These are phyloP conservation scores for Marcusenius ussheri DNA, from an alignment of 2,113 vertebrate genomes.

Conservation along the genomic window DNA sequence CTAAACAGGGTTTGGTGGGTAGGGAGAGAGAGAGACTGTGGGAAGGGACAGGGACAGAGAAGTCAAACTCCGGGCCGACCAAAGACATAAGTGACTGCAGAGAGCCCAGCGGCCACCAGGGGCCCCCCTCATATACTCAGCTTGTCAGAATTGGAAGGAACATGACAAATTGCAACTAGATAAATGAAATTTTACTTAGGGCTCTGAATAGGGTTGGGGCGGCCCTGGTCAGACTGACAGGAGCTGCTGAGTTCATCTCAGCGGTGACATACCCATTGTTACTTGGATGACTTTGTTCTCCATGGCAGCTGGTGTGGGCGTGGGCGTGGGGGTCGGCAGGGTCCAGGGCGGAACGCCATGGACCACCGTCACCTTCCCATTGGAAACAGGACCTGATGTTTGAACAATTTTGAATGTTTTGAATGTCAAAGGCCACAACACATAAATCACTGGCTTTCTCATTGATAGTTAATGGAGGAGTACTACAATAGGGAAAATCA, in stretches of 20 bases:
- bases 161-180: not conserved
- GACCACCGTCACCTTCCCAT: slow-evolving; percentile 1
- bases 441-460: not conserved
- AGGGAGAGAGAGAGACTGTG: not conserved
- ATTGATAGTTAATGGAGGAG: not conserved
- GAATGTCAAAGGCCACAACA: not conserved
- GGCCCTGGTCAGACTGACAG: not conserved
- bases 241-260: not conserved
- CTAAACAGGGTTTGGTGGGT: not conserved
- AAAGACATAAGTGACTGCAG: not conserved
- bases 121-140: not conserved
- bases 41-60: not conserved
- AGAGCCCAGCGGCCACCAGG: not conserved
- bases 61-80: not conserved
- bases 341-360: slow-evolving; percentile 51
- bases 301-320: slow-evolving; percentile 11
- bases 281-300: too few relatives aligned
- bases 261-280: slow-evolving; percentile 43
- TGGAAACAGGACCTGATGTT: not conserved
- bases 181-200: not conserved
- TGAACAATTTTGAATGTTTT: not conserved
- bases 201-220: not conserved
- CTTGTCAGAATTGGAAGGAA: not conserved
- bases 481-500: not conserved
- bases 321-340: not conserved